Percentiles rank a stretch among this genome's conserved stretches.
These are phyloP conservation scores for Paralvinella palmiformis DNA, from an alignment of 1,140 invertebrate genomes.

Conservation along the genomic window DNA sequence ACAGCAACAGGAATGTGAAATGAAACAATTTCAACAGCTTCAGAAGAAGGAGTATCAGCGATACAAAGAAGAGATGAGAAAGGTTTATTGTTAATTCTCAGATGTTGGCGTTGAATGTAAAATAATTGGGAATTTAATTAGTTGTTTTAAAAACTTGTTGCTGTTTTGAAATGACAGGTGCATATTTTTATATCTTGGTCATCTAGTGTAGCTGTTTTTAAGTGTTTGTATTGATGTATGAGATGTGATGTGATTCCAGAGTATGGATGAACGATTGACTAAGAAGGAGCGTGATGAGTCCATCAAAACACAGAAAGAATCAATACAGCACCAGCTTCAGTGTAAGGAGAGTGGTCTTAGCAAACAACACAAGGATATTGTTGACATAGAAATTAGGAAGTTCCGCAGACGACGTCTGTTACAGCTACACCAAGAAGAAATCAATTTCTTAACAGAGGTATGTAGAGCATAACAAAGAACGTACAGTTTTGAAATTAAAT, in stretches of 20 bases:
- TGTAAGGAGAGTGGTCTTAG: conserved; percentile 81
- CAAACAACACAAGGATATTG: conserved; percentile 80
- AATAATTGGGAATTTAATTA: neutral
- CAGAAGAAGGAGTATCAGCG: conserved; percentile 97
- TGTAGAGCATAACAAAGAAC: neutral
- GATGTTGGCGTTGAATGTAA: neutral
- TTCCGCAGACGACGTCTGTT: conserved; percentile 86
- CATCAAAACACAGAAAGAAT: conserved; percentile 79
- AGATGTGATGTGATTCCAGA: conserved; percentile 57
- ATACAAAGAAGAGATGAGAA: conserved; percentile 90
- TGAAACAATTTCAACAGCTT: conserved; percentile 79
- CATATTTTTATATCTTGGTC: neutral
- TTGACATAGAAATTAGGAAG: conserved; percentile 76
- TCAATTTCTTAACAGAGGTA: conserved; percentile 84
- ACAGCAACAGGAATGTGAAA: conserved; percentile 79
- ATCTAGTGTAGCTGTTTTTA: neutral
- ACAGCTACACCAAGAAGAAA: conserved; percentile 79
- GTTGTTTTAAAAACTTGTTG: neutral
- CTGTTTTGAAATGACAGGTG: neutral
- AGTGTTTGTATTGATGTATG: neutral
- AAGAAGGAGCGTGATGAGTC: conserved; percentile 84
- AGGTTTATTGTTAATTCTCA: conserved; percentile 34
- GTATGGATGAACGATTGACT: conserved; percentile 83
- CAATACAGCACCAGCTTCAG: conserved; percentile 79
- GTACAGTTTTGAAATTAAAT: too few species aligned